Evolutionary conservation across 1,140 invertebrate genomes (phyloP), one percentile per base, ranked within the genome.

Genomic region (Atopsyche davidsoni): DNA sequence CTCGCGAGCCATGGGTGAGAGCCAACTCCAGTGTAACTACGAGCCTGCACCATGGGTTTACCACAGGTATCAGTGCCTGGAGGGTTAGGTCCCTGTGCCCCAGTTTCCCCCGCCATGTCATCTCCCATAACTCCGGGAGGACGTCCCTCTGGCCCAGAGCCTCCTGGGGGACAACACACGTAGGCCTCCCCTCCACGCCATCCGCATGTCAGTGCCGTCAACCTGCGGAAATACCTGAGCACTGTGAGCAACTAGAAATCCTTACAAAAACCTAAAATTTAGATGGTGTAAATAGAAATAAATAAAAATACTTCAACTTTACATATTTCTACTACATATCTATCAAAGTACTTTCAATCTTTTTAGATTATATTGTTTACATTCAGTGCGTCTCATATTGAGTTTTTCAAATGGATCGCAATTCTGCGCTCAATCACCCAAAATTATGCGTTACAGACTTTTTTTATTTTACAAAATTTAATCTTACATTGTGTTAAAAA

Each of bases 1-100:
- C 82, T 68, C 0, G 75, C 81, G 0, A 81, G 75, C 73, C 80
- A 85, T 0, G 82, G 82, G 64, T 81, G 79, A 3, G 78, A 70
- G 0, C 82, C 82, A 2, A 84, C 62, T n/a, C 80, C 80, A 18
- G 72, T 70, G 55, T 82, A 81, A 43, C 75, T 74, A n/a, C 75
- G 68, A 2, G 79, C 79, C 46, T 76, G 72, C 1, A 82, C 79
- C 67, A 82, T 71, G 1, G 79, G 77, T 53, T 72, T 69, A 0
- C 81, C 82, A 53, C 81, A 85, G 4, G 66, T 62, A 39, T 69
- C 65, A 39, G 64, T 65, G 38, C 62, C 61, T 6, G 39, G 14
- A 28, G 16, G 7, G 10, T 23, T 14, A 13, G 36, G 7, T 23
- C 28, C 9, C 24, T 7, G 2, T 10, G 17, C 4, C 10, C 17